Conservation (phyloP, 2,797 vertebrate species). For the Phalloptychus januarius region DNA sequence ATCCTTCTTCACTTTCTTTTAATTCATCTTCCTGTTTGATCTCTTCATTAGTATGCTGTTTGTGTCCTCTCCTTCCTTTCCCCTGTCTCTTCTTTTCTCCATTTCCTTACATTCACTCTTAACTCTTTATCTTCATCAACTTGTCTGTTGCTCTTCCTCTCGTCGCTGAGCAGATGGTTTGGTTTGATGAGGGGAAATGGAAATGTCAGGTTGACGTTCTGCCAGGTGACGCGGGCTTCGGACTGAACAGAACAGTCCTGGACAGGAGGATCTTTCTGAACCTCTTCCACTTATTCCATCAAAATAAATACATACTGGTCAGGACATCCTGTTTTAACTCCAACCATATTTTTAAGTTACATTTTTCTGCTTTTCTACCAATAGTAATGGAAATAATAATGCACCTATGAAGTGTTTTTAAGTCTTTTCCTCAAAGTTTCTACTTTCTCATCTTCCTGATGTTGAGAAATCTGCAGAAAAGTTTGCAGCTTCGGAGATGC, state of each 20-base stretch:
- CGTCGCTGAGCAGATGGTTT: slow-evolving; percentile 46
- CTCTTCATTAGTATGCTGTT: slow-evolving; percentile 51
- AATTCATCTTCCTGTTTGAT: slow-evolving; percentile 51
- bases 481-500: too few species aligned
- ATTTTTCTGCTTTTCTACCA: not conserved
- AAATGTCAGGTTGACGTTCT: slow-evolving; percentile 59
- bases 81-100: not conserved
- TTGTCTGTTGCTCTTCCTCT: slow-evolving; percentile 20
- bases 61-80: slow-evolving; percentile 11
- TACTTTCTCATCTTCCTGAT: not conserved
- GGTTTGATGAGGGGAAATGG: slow-evolving; percentile 60
- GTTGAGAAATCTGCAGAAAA: too few species aligned
- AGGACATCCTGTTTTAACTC: not conserved
- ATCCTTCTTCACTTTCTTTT: slow-evolving; percentile 26
- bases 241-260: slow-evolving; percentile 45
- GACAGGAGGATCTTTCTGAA: slow-evolving; percentile 40
- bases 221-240: slow-evolving; percentile 35
- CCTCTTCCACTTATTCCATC: slow-evolving; percentile 13
- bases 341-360: not conserved
- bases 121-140: slow-evolving; percentile 18
- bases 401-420: not conserved
- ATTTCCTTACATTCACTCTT: slow-evolving; percentile 3
- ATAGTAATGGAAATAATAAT: not conserved
- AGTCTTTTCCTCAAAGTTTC: not conserved
- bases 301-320: not conserved